phyloP scores from a whole-genome alignment of 2,797 vertebrate species.

The Cirrhinus mrigala region DNA sequence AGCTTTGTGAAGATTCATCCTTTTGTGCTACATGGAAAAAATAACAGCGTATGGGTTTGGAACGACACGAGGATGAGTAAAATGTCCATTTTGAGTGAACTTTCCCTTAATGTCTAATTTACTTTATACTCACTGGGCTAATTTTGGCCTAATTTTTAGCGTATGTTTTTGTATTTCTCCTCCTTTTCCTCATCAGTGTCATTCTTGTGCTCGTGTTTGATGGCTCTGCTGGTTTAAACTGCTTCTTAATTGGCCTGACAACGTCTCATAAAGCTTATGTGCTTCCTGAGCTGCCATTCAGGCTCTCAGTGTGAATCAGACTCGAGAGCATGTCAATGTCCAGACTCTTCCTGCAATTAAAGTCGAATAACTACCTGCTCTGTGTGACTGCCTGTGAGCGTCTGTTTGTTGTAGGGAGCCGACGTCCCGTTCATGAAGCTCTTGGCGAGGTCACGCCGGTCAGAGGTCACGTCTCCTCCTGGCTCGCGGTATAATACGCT shows the following conservation, averaged over 20 bases:
- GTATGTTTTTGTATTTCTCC: background rate
- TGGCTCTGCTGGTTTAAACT: constrained; percentile 57
- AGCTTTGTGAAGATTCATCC: background rate
- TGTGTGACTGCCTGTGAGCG: constrained; percentile 65
- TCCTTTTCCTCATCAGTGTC: constrained; percentile 41
- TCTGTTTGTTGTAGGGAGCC: constrained; percentile 72
- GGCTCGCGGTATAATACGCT: constrained; percentile 62
- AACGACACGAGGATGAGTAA: background rate
- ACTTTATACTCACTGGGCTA: background rate
- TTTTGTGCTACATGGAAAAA: background rate
- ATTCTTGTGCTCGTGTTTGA: background rate
- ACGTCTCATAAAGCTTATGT: constrained; percentile 65
- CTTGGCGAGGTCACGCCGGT: constrained; percentile 54
- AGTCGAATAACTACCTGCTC: constrained; percentile 59
- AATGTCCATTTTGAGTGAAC: background rate
- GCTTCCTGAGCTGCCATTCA: constrained; percentile 70
- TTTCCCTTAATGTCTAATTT: background rate
- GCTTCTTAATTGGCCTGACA: constrained; percentile 64
- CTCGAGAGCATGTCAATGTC: constrained; percentile 69
- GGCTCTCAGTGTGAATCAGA: constrained; percentile 68
- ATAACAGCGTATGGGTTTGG: background rate
- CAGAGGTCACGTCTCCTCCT: constrained; percentile 68
- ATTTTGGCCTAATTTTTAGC: background rate
- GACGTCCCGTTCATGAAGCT: constrained; percentile 53
- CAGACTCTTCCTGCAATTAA: constrained; percentile 69